Conservation (phyloP, 2,113 vertebrate genomes). For the Protobothrops flavoviridis region DNA sequence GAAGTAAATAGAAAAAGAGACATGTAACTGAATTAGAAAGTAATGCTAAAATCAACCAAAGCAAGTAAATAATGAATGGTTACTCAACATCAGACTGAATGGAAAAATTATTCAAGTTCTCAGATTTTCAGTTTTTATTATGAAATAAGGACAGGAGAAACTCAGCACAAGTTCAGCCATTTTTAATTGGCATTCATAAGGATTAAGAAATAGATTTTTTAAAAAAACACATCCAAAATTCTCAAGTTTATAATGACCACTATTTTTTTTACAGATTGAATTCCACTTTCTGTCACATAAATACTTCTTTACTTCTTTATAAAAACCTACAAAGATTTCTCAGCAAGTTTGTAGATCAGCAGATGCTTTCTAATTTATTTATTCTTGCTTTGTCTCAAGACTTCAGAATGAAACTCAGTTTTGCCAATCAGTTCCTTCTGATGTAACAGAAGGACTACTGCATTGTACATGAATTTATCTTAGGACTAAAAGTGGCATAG, state of each 20-base stretch:
- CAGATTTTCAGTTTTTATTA: not conserved
- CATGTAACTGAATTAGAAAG: not conserved
- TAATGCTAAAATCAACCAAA: not conserved
- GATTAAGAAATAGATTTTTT: not conserved
- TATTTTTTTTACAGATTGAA: not conserved
- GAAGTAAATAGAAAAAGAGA: not conserved
- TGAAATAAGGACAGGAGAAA: not conserved
- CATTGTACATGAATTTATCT: not conserved
- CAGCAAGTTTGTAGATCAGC: not conserved
- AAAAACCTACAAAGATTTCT: not conserved
- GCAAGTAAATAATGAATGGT: not conserved
- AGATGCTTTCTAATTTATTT: not conserved
- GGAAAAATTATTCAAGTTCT: not conserved
- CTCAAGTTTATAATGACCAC: not conserved
- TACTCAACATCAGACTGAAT: not conserved
- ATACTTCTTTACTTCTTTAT: not conserved
- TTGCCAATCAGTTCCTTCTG: not conserved
- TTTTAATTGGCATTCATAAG: not conserved
- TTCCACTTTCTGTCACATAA: not conserved
- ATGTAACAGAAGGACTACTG: not conserved
- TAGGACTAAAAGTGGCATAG: not conserved
- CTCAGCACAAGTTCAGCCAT: not conserved
- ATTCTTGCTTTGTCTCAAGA: not conserved
- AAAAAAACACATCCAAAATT: not conserved
- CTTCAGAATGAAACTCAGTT: not conserved